Evolutionary conservation across 2,888 invertebrate species (phyloP).

Genomic region (Criorhina ranunculi): DNA sequence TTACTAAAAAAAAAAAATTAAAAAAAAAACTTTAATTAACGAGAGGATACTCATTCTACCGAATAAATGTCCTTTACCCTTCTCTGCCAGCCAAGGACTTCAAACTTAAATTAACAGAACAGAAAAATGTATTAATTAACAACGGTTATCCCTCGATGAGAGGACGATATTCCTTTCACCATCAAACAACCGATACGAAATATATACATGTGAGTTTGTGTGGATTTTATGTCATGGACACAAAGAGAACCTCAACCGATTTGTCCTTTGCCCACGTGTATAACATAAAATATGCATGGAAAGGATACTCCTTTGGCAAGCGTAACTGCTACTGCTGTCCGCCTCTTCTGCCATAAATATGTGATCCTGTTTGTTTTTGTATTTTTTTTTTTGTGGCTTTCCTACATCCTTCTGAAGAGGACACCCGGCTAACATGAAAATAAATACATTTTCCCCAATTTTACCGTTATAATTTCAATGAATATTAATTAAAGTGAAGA

Average conservation of each 20-base stretch:
- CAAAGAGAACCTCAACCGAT: conserved; percentile 1
- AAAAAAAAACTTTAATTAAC: conserved; percentile 10
- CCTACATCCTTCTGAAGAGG: conserved; percentile 2
- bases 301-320: conserved; percentile 37
- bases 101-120: conserved; percentile 32
- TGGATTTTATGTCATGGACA: neutral
- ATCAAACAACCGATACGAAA: neutral
- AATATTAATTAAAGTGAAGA: conserved; percentile 76
- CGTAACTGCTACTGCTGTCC: neutral
- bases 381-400: conserved; percentile 6
- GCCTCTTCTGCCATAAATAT: conserved; percentile 9
- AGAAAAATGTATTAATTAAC: conserved; percentile 56
- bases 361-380: conserved; percentile 11
- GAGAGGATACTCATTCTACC: neutral
- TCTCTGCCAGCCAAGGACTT: conserved; percentile 7
- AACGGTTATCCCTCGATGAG: conserved; percentile 1
- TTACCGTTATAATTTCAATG: conserved; percentile 76
- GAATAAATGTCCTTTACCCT: neutral
- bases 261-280: conserved; percentile 27
- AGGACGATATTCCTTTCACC: conserved; percentile 3
- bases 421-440: conserved; percentile 40
- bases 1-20: no score
- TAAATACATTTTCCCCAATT: conserved; percentile 66
- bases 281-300: conserved; percentile 64
- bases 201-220: no score